Evolutionary conservation across 2,888 invertebrate species (phyloP).

Genomic region (Leptinotarsa tumamoca): DNA sequence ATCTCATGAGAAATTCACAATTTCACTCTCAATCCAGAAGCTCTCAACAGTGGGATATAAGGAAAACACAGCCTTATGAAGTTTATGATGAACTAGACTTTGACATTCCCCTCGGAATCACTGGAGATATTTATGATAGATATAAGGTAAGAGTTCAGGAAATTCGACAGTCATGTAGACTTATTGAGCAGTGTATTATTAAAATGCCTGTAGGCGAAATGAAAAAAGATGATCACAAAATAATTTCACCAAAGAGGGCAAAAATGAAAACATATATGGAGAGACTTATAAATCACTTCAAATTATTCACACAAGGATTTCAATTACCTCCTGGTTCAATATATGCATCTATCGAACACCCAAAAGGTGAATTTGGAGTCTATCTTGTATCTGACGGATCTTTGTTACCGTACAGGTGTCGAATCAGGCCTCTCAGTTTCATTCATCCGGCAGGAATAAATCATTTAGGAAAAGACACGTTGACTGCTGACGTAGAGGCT

Average conservation of each 20-base stretch:
- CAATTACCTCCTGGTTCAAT: constrained; percentile 86
- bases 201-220: constrained; percentile 86
- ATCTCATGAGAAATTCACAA: no score
- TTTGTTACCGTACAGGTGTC: constrained; percentile 74
- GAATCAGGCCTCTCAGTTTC: constrained; percentile 68
- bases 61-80: constrained; percentile 87
- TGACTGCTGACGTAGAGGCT: constrained; percentile 82
- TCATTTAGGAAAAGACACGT: constrained; percentile 66
- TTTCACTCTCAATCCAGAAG: no score
- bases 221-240: constrained; percentile 84
- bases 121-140: constrained; percentile 86
- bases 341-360: constrained; percentile 84
- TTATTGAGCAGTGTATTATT: constrained; percentile 85
- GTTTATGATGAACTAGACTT: constrained; percentile 86
- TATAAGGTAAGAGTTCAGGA: constrained; percentile 77
- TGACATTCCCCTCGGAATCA: constrained; percentile 83
- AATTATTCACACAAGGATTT: constrained; percentile 85
- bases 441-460: constrained; percentile 75
- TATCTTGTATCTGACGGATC: constrained; percentile 89
- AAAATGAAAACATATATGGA: constrained; percentile 82
- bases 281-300: constrained; percentile 67
- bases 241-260: constrained; percentile 77
- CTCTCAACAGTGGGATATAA: constrained; percentile 79
- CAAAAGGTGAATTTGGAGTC: constrained; percentile 89
- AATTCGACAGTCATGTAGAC: constrained; percentile 82